A percentile compares a stretch with the other conserved stretches of the same genome.
phyloP scores from a whole-genome alignment of 2,113 vertebrate species.

The Mirounga angustirostris region DNA sequence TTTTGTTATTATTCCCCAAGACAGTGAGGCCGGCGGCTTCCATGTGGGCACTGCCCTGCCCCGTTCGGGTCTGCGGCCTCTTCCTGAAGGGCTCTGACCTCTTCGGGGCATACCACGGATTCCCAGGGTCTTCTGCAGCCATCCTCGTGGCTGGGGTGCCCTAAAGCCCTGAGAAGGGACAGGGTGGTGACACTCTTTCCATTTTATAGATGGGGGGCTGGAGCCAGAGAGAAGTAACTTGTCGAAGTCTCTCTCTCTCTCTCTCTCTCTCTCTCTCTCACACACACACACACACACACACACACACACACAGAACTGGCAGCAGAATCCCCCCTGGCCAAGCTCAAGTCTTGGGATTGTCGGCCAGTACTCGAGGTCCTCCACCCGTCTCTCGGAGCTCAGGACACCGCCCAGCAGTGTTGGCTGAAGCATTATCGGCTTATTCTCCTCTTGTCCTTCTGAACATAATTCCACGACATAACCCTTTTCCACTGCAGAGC shows the following conservation, averaged over 20 bases:
- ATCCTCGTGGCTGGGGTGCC: not conserved
- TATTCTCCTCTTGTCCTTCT: constrained; percentile 11
- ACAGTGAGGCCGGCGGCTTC: not conserved
- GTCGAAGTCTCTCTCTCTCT: not conserved
- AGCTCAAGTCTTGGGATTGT: not conserved
- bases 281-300: not conserved
- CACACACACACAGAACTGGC: not conserved
- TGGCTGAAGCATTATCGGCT: constrained; percentile 65
- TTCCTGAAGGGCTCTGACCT: not conserved
- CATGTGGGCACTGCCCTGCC: not conserved
- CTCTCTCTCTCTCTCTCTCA: no score
- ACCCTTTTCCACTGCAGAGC: constrained; percentile 49
- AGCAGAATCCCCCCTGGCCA: not conserved
- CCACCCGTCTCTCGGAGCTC: not conserved
- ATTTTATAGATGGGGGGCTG: not conserved
- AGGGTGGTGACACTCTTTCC: no score
- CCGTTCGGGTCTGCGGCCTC: not conserved
- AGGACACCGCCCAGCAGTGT: constrained; percentile 66
- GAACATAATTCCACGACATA: constrained; percentile 69
- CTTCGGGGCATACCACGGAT: not conserved
- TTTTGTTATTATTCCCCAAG: not conserved
- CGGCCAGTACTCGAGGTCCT: not conserved
- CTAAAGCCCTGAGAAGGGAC: not conserved
- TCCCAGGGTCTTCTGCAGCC: not conserved
- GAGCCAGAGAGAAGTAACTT: not conserved